Evolutionary conservation across 2,113 vertebrate genomes (phyloP).

Genomic region (Canis aureus): DNA sequence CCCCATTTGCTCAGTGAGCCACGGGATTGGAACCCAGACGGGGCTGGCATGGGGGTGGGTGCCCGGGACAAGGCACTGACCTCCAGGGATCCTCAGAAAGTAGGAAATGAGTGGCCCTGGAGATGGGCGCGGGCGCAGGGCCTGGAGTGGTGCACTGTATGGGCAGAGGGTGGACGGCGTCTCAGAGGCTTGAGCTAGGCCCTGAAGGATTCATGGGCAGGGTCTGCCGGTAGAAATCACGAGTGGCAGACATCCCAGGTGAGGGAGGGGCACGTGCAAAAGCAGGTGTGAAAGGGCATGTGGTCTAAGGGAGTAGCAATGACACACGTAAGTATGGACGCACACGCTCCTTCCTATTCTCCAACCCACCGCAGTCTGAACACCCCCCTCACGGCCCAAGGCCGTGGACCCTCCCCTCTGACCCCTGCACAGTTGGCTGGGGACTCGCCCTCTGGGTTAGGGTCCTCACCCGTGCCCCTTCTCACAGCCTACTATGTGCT

Average conservation of each 20-base stretch:
- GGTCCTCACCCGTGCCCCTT: not conserved
- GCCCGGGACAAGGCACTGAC: fast-evolving
- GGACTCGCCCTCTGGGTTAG: not conserved
- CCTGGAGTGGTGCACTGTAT: not conserved
- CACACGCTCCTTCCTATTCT: not conserved
- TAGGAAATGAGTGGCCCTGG: not conserved
- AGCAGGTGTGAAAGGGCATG: not conserved
- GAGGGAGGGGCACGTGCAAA: not conserved
- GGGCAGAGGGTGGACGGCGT: too few relatives aligned
- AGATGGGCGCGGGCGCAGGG: not conserved
- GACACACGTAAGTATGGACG: not conserved
- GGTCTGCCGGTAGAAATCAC: not conserved
- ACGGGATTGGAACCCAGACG: fast-evolving
- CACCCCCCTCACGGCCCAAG: not conserved
- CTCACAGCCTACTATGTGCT: not conserved
- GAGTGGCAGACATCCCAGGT: not conserved
- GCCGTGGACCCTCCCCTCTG: not conserved
- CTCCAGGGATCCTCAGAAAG: not conserved
- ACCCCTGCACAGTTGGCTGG: too few relatives aligned
- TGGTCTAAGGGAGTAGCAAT: not conserved
- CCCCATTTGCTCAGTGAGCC: not conserved
- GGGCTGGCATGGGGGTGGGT: not conserved
- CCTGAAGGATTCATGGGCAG: not conserved
- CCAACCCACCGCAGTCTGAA: not conserved
- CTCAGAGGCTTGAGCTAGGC: not conserved